These are phyloP conservation scores for Sebastes ruberrimus DNA, from an alignment of 2,797 vertebrate species.

Conservation along the genomic window DNA sequence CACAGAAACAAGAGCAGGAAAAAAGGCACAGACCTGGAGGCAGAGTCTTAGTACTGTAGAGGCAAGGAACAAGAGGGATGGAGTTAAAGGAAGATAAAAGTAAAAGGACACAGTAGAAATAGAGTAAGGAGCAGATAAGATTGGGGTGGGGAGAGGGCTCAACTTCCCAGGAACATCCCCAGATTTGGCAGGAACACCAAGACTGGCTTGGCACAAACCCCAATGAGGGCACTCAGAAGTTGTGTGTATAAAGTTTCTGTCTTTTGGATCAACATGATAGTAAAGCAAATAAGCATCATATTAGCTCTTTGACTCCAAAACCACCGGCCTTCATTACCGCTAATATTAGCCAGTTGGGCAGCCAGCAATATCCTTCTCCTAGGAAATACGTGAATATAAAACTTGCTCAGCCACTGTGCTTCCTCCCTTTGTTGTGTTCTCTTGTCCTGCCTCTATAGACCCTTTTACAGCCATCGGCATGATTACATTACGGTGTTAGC, in stretches of 20 bases:
- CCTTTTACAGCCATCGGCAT: no score
- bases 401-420: background rate
- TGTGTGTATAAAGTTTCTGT: conserved; percentile 10
- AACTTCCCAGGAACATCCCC: conserved; percentile 26
- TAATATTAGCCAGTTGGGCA: background rate
- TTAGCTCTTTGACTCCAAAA: background rate
- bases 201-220: conserved; percentile 9
- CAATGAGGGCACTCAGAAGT: conserved; percentile 4
- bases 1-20: background rate
- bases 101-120: conserved; percentile 2
- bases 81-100: conserved; percentile 9
- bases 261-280: background rate
- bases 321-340: background rate
- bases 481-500: no score
- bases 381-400: background rate
- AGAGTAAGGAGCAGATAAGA: background rate
- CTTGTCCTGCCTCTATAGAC: background rate
- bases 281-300: background rate
- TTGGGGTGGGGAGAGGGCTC: background rate
- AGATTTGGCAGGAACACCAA: conserved; percentile 17
- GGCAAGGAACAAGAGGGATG: background rate
- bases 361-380: background rate
- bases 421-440: background rate
- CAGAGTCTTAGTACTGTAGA: background rate
- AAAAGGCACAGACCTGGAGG: conserved; percentile 10